phyloP scores from a whole-genome alignment of 2,113 vertebrate genomes.

The Sclerurus mexicanus region DNA sequence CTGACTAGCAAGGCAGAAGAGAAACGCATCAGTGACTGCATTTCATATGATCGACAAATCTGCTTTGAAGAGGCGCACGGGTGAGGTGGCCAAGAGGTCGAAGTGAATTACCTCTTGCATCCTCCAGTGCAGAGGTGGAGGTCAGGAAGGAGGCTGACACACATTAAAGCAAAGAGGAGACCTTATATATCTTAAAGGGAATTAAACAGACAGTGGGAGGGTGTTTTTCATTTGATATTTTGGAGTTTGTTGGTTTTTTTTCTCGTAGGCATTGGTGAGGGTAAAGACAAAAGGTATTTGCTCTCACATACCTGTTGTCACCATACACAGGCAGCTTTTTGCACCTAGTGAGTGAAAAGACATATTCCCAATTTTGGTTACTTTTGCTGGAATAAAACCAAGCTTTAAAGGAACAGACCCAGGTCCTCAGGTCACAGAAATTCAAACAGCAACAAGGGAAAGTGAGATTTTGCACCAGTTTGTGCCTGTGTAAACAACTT shows the following conservation, averaged over 20 bases:
- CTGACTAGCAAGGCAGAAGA: neutral
- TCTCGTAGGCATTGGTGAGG: neutral
- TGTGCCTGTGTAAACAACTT: neutral
- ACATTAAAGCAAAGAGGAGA: neutral
- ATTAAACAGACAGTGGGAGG: neutral
- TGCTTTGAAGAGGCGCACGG: neutral
- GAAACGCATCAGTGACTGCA: neutral
- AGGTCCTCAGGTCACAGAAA: neutral
- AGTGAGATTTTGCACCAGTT: neutral
- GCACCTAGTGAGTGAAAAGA: neutral
- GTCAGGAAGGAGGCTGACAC: neutral
- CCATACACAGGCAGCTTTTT: neutral
- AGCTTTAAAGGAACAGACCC: neutral
- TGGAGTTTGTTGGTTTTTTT: rapidly evolving
- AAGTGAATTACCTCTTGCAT: neutral
- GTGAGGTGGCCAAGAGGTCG: neutral
- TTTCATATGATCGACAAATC: constrained; percentile 27
- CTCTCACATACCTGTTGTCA: neutral
- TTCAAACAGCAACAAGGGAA: neutral
- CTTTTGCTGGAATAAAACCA: neutral
- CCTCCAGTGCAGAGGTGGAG: neutral
- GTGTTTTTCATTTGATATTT: neutral
- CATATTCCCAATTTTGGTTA: neutral
- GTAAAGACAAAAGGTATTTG: neutral
- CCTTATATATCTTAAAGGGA: neutral